Evolutionary conservation across 2,113 vertebrate species (phyloP).

Genomic region (Azemiops feae): DNA sequence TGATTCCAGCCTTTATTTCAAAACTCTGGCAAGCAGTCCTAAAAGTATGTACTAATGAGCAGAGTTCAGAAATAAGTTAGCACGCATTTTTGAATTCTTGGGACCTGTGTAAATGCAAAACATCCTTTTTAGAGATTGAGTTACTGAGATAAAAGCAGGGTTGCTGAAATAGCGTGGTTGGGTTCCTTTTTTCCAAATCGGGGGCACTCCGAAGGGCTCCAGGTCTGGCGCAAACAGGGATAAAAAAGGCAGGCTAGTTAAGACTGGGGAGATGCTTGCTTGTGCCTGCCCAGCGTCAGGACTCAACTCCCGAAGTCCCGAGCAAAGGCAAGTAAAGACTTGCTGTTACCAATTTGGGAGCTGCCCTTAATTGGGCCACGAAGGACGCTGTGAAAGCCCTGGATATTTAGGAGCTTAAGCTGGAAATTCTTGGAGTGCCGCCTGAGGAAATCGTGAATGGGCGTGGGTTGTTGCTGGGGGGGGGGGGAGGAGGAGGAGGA

Average conservation of each 20-base stretch:
- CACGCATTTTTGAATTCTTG: background rate
- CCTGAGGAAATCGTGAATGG: background rate
- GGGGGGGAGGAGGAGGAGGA: too few species aligned
- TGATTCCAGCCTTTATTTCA: background rate
- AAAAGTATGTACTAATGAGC: background rate
- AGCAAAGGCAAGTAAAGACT: background rate
- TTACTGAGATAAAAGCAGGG: background rate
- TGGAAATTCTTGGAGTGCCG: background rate
- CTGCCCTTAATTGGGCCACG: background rate
- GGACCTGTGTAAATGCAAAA: background rate
- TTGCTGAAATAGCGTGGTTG: background rate
- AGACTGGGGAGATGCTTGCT: background rate
- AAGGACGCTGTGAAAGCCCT: background rate
- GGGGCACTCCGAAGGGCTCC: background rate
- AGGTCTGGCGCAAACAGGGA: background rate
- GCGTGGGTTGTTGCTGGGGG: background rate
- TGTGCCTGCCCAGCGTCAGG: background rate
- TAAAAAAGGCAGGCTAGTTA: background rate
- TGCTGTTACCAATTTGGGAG: background rate
- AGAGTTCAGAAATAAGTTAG: background rate
- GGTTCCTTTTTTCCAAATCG: background rate
- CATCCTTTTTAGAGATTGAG: background rate
- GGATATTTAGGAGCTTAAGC: background rate
- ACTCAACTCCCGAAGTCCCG: background rate
- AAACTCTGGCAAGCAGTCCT: background rate